Evolutionary conservation across 2,797 vertebrate genomes (phyloP).

Genomic region (Argentina silus): DNA sequence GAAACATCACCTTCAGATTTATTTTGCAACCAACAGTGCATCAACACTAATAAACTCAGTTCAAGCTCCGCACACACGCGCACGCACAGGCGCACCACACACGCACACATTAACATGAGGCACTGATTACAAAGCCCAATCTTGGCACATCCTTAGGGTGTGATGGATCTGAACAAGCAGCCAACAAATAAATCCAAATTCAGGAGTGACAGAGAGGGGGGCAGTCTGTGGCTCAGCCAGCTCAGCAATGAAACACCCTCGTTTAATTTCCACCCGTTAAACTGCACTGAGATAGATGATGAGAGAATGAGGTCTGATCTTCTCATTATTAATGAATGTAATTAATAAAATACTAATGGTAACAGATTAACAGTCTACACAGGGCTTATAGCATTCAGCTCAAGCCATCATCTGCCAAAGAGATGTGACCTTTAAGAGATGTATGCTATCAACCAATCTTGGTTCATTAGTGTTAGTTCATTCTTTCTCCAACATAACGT

Average conservation of each 20-base stretch:
- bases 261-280: background rate
- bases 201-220: background rate
- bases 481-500: background rate
- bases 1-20: background rate
- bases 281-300: background rate
- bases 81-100: background rate
- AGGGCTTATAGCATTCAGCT: background rate
- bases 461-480: background rate
- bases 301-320: background rate
- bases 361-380: slow-evolving; percentile 5
- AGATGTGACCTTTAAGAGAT: background rate
- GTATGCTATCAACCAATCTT: background rate
- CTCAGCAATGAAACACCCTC: background rate
- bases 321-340: slow-evolving; percentile 8
- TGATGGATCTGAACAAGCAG: background rate
- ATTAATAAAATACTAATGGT: slow-evolving; percentile 8
- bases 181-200: background rate
- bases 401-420: background rate
- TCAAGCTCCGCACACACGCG: too few species aligned
- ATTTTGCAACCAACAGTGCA: background rate
- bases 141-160: background rate
- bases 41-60: background rate
- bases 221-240: too few species aligned
- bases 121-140: background rate
- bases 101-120: background rate